Evolutionary conservation across 1,140 invertebrate species (phyloP).

Genomic region (Atta texana): DNA sequence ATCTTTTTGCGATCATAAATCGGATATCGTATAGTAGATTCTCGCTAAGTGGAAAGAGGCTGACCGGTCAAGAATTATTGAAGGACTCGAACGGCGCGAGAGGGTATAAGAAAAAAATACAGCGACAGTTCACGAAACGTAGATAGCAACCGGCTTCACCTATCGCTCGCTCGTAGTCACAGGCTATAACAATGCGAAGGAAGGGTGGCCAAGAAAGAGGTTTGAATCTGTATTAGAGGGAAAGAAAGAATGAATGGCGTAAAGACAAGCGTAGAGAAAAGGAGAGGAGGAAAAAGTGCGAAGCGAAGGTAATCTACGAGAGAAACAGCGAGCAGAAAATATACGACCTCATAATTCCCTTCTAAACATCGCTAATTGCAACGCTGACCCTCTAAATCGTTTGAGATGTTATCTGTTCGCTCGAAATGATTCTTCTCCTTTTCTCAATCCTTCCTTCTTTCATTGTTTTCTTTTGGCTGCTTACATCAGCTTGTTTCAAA

Average conservation of each 20-base stretch:
- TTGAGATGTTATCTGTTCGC: slow-evolving; percentile 73
- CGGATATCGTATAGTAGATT: slow-evolving; percentile 21
- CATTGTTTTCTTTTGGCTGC: slow-evolving; percentile 44
- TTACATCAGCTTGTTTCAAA: slow-evolving; percentile 7
- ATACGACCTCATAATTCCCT: slow-evolving; percentile 79
- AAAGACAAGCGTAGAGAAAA: background rate
- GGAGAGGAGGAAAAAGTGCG: background rate
- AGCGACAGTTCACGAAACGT: slow-evolving; percentile 73
- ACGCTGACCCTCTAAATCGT: slow-evolving; percentile 80
- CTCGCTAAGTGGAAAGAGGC: slow-evolving; percentile 39
- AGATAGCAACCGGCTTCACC: slow-evolving; percentile 34
- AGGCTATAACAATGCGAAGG: slow-evolving; percentile 2
- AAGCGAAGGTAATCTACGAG: background rate
- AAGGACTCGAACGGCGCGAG: slow-evolving; percentile 41
- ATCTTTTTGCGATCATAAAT: slow-evolving; percentile 30
- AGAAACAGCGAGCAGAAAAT: slow-evolving; percentile 54
- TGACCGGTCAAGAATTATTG: slow-evolving; percentile 54
- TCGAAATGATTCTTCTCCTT: slow-evolving; percentile 68
- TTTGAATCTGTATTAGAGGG: background rate
- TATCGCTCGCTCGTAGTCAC: slow-evolving; percentile 35
- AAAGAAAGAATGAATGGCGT: background rate
- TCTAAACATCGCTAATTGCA: slow-evolving; percentile 82
- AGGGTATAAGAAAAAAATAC: slow-evolving; percentile 68
- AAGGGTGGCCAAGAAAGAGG: slow-evolving; percentile 26
- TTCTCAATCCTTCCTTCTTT: slow-evolving; percentile 27